phyloP scores from a whole-genome alignment of 2,888 invertebrate genomes.

The Drosophila incognita region DNA sequence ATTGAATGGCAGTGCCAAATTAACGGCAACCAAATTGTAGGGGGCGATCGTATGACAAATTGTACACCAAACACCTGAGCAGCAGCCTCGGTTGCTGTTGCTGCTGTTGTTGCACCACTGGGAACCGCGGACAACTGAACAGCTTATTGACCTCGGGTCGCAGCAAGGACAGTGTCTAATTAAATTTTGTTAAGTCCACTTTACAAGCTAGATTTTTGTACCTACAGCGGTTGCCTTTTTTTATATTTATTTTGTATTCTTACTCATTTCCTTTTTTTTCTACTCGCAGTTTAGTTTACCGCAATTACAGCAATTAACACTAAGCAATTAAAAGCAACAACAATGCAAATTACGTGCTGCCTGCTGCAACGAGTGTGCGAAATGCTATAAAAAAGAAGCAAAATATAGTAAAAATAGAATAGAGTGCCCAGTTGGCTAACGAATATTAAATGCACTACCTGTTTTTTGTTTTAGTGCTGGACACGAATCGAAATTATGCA shows the following conservation, averaged over 20 bases:
- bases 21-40: constrained; percentile 42
- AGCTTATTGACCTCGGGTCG: constrained; percentile 56
- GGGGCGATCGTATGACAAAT: constrained; percentile 68
- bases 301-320: constrained; percentile 80
- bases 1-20: constrained; percentile 73
- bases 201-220: constrained; percentile 30
- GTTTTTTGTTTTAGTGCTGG: not conserved
- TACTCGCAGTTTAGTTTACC: constrained; percentile 72
- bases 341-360: constrained; percentile 78
- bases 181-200: constrained; percentile 57
- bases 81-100: constrained; percentile 6
- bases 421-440: not conserved
- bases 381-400: constrained; percentile 40
- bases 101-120: not conserved
- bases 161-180: constrained; percentile 67
- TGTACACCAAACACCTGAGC: constrained; percentile 39
- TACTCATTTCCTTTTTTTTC: constrained; percentile 3
- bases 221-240: constrained; percentile 23
- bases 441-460: constrained; percentile 31
- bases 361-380: constrained; percentile 63
- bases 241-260: constrained; percentile 22
- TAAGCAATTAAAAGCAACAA: constrained; percentile 80
- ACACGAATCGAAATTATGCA: not conserved
- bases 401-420: constrained; percentile 37
- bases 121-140: constrained; percentile 1